Conservation (phyloP, 2,797 vertebrate species). For the Bothrops alternatus region DNA sequence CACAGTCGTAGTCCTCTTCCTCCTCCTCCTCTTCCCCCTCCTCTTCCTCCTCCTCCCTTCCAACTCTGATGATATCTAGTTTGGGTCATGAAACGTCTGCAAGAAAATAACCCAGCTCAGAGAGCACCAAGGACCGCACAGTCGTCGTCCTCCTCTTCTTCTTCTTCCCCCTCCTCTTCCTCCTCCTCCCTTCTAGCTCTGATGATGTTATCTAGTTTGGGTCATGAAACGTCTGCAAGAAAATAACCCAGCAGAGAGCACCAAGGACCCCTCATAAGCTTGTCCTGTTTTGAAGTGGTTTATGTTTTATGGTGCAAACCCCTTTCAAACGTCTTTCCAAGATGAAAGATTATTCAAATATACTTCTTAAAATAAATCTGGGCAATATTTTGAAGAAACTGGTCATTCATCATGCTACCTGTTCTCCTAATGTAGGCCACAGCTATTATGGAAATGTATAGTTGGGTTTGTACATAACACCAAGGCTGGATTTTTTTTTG, state of each 20-base stretch:
- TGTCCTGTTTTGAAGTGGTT: background rate
- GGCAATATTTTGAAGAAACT: background rate
- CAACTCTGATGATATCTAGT: background rate
- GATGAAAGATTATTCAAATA: background rate
- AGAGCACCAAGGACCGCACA: too few species aligned
- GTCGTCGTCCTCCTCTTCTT: too few species aligned
- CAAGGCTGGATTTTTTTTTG: background rate
- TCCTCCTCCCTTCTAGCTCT: background rate
- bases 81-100: background rate
- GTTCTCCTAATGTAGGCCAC: background rate
- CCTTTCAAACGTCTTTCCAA: background rate
- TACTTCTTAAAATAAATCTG: background rate
- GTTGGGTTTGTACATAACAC: background rate
- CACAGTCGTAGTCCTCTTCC: too few species aligned
- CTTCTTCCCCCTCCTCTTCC: too few species aligned
- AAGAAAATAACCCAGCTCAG: background rate
- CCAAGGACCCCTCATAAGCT: background rate
- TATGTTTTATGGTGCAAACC: background rate
- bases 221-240: background rate
- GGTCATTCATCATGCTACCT: background rate
- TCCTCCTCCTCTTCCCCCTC: too few species aligned
- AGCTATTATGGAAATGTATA: background rate
- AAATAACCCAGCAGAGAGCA: background rate
- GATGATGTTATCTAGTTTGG: background rate
- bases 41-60: too few species aligned